Percentiles rank a stretch among this genome's conserved stretches.
These are phyloP conservation scores for Saxidomus purpurata DNA, from an alignment of 1,140 invertebrate species.

Conservation along the genomic window DNA sequence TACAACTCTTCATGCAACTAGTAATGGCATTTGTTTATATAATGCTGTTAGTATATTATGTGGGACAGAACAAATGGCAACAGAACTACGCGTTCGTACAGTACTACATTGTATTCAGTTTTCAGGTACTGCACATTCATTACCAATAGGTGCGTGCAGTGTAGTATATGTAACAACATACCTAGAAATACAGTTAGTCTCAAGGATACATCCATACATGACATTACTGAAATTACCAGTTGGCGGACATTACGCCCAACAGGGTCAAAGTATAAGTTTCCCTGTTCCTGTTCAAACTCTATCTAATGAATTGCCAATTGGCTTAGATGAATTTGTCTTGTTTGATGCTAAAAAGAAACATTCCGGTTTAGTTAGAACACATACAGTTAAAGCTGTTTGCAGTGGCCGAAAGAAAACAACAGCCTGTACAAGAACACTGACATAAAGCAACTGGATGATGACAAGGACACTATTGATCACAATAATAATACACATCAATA, in stretches of 20 bases:
- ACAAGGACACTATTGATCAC: not conserved
- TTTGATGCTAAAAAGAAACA: not conserved
- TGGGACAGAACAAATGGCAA: not conserved
- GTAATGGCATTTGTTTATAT: not conserved
- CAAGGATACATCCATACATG: not conserved
- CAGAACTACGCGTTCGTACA: not conserved
- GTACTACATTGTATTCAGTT: not conserved
- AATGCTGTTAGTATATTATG: not conserved
- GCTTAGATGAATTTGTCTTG: not conserved
- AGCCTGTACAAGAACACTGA: not conserved
- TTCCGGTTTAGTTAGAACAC: not conserved
- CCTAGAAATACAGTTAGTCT: not conserved
- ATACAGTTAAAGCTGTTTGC: not conserved
- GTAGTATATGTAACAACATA: not conserved
- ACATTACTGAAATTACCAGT: not conserved
- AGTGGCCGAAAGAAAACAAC: slow-evolving; percentile 11
- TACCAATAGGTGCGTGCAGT: not conserved
- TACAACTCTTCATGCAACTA: not conserved
- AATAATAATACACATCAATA: not conserved
- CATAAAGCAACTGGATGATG: not conserved
- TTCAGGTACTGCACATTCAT: not conserved
- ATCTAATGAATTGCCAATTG: not conserved
- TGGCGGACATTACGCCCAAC: slow-evolving; percentile 1
- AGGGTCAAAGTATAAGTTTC: not conserved
- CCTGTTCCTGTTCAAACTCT: not conserved